These are phyloP conservation scores for Dermatemys mawii DNA, from an alignment of 2,113 vertebrate genomes.

Conservation along the genomic window DNA sequence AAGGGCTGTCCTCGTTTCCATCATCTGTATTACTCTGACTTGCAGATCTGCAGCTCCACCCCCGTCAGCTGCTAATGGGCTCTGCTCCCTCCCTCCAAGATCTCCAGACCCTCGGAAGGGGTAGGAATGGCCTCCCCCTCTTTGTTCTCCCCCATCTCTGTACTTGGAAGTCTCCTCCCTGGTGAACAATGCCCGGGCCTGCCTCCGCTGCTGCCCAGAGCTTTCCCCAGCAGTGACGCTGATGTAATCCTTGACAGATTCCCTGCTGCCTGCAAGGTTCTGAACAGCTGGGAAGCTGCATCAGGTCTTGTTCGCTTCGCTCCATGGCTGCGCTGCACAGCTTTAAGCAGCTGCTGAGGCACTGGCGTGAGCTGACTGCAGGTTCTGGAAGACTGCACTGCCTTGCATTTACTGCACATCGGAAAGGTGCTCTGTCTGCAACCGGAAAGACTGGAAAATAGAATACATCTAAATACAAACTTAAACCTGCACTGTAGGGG, in stretches of 20 bases:
- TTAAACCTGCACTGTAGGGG: background rate
- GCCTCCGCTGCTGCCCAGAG: background rate
- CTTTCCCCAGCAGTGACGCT: fast-evolving
- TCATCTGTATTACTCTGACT: background rate
- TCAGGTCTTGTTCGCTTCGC: background rate
- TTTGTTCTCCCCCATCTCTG: background rate
- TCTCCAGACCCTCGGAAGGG: background rate
- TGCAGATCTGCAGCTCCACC: background rate
- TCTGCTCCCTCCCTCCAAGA: background rate
- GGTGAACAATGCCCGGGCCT: background rate
- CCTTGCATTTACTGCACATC: background rate
- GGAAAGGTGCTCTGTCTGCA: constrained; percentile 8
- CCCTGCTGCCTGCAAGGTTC: background rate
- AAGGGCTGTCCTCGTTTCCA: background rate
- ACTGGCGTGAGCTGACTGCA: constrained; percentile 2
- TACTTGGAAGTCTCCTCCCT: background rate
- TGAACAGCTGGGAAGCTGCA: background rate
- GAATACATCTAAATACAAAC: background rate
- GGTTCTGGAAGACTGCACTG: background rate
- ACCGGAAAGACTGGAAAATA: background rate
- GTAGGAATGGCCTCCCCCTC: background rate
- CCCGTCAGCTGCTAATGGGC: background rate
- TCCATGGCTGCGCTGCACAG: background rate
- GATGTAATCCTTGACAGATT: background rate
- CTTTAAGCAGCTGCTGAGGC: constrained; percentile 16